A percentile compares a stretch with the other conserved stretches of the same genome.
phyloP scores from a whole-genome alignment of 2,888 invertebrate genomes.

The Melinaea menophilus region DNA sequence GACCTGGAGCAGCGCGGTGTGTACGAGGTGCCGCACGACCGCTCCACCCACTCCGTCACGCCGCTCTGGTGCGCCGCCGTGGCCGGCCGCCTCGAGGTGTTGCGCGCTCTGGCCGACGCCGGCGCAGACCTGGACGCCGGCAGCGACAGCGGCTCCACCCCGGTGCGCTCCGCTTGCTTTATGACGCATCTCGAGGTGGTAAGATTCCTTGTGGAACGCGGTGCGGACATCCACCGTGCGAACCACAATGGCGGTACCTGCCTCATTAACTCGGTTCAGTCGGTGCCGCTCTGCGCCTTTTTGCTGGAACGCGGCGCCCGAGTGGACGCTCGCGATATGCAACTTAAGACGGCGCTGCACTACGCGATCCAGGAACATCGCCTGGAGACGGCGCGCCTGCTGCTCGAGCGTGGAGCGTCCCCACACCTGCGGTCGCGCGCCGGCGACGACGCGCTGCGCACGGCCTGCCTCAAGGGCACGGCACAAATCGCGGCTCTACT shows the following conservation, averaged over 20 bases:
- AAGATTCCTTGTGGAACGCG: constrained; percentile 84
- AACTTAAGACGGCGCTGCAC: constrained; percentile 93
- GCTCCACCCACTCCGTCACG: constrained; percentile 86
- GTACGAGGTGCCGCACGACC: constrained; percentile 88
- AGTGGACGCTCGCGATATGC: constrained; percentile 92
- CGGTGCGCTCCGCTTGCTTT: constrained; percentile 94
- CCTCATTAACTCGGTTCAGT: constrained; percentile 95
- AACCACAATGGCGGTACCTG: constrained; percentile 96
- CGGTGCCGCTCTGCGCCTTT: constrained; percentile 87
- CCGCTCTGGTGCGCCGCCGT: constrained; percentile 96
- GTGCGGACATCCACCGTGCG: constrained; percentile 89
- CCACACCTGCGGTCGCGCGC: constrained; percentile 86
- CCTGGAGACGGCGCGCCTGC: constrained; percentile 88
- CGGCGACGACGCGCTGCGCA: constrained; percentile 93
- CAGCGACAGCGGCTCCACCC: constrained; percentile 92
- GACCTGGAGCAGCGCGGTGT: constrained; percentile 91
- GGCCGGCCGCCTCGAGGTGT: constrained; percentile 86
- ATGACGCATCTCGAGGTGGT: constrained; percentile 92
- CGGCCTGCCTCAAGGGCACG: constrained; percentile 86
- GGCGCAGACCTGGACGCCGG: constrained; percentile 92
- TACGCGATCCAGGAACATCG: constrained; percentile 93
- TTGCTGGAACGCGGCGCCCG: constrained; percentile 88
- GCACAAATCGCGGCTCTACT: constrained; percentile 85
- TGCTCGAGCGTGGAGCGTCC: constrained; percentile 89
- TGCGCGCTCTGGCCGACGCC: constrained; percentile 86